Evolutionary conservation across 2,888 invertebrate species (phyloP), one percentile per base, ranked within the genome.

Genomic region (Meteorus cinctellus): DNA sequence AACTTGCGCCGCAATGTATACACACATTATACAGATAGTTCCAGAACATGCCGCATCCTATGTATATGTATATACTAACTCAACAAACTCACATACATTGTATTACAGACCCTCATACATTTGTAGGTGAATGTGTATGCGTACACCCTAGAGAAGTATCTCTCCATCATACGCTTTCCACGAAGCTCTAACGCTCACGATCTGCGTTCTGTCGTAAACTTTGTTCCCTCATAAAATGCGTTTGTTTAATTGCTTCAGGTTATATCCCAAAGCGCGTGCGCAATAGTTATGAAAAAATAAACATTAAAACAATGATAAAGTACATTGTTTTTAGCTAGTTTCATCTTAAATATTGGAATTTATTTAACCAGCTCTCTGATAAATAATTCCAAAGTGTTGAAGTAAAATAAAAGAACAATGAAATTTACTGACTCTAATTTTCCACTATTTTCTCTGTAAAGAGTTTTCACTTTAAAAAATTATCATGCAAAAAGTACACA

Each of bases 211-310:
- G 60, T 60, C 62, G 62, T 62, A 62, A 62, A 62, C 29, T 62
- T 62, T 62, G 3, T 14, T 14, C 14, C 4, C 62, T 31, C 62
- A 62, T 62, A 62, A 62, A 62, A 62, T 14, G 12, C n/a, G n/a
- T 62, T 62, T 62, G 62, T 31, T 41, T 41, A 62, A 62, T 62
- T 62, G 62, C 62, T 62, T 16, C 16, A 31, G 31, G 77, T 75
- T 73, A 66, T 75, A 75, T 78, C 72, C 73, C 74, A 41, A 60
- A 31, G 29, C 72, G 48, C 70, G 73, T 59, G 69, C 67, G 71
- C 68, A 45, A 62, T 71, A 72, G 68, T 71, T 73, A 74, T 63
- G 71, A 75, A 59, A 68, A 62, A 51, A 72, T 48, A 71, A 59
- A 34, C 31, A 24, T 6, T 3, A n/a, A 55, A 19, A 14, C n/a